Percentiles rank a stretch among this genome's conserved stretches.
Conservation (phyloP, 2,888 invertebrate species). For the Lissocephala sabroskyi region DNA sequence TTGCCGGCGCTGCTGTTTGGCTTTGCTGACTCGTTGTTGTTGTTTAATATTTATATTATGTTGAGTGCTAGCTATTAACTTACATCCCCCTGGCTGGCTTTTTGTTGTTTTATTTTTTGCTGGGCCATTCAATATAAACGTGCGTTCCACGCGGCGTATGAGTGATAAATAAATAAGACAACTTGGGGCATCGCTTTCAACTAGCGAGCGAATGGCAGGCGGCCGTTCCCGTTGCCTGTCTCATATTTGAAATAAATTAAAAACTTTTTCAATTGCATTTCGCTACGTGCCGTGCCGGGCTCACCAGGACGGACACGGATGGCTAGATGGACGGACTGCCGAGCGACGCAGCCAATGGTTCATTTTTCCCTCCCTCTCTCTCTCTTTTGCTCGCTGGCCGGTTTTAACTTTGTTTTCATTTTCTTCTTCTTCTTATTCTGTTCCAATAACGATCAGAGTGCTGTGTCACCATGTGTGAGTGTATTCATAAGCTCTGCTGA, state of each 20-base stretch:
- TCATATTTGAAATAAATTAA: slow-evolving; percentile 48
- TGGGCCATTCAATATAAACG: neutral
- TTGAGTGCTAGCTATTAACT: slow-evolving; percentile 46
- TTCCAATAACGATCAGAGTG: too few relatives aligned
- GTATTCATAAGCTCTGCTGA: neutral
- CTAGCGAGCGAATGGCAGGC: too few relatives aligned
- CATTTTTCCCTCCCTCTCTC: too few relatives aligned
- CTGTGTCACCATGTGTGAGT: neutral
- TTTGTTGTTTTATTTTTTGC: too few relatives aligned
- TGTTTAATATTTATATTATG: slow-evolving; percentile 35
- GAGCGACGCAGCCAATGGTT: too few relatives aligned
- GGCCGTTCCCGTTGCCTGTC: slow-evolving; percentile 9
- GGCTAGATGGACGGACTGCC: too few relatives aligned
- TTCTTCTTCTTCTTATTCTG: too few relatives aligned
- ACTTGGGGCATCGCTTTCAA: too few relatives aligned
- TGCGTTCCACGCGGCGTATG: slow-evolving; percentile 32
- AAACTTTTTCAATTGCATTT: slow-evolving; percentile 49
- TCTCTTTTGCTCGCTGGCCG: too few relatives aligned
- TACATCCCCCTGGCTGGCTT: too few relatives aligned
- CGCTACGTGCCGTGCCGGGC: slow-evolving; percentile 15
- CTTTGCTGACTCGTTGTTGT: slow-evolving; percentile 17
- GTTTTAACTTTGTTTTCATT: too few relatives aligned
- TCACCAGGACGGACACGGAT: too few relatives aligned
- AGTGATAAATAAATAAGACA: slow-evolving; percentile 43
- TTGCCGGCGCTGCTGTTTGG: slow-evolving; percentile 1